Percentiles rank a stretch among this genome's conserved stretches.
Evolutionary conservation across 2,888 invertebrate species (phyloP).

Genomic region (Pammene fasciana): DNA sequence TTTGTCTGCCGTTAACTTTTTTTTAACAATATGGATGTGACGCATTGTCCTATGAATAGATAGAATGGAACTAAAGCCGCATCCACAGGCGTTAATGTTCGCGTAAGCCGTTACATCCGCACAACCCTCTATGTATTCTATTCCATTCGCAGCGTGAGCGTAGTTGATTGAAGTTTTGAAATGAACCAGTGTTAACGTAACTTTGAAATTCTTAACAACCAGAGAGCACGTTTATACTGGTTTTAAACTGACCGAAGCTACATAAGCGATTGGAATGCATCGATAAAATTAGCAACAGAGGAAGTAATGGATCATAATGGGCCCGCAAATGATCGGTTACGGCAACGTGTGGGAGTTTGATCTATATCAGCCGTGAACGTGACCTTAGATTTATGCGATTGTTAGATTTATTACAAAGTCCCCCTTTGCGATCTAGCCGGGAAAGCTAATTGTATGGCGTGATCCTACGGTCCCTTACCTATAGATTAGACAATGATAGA

Average conservation of each 20-base stretch:
- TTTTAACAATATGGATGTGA: slow-evolving; percentile 35
- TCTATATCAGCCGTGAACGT: slow-evolving; percentile 35
- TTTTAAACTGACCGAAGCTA: background rate
- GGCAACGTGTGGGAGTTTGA: slow-evolving; percentile 47
- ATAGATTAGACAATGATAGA: background rate
- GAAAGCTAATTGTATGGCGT: slow-evolving; percentile 8
- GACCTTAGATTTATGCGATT: slow-evolving; percentile 39
- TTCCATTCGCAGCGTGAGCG: background rate
- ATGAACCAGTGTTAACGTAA: background rate
- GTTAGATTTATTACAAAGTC: slow-evolving; percentile 23
- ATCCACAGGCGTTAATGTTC: slow-evolving; percentile 64
- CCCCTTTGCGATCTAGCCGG: background rate
- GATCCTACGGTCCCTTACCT: background rate
- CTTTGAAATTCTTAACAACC: background rate
- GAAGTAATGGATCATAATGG: slow-evolving; percentile 66
- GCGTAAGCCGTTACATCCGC: slow-evolving; percentile 72
- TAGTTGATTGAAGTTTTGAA: background rate
- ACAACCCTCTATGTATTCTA: slow-evolving; percentile 53
- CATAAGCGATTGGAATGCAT: background rate
- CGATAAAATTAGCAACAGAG: slow-evolving; percentile 69
- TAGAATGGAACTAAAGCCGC: slow-evolving; percentile 55
- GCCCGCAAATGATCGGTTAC: slow-evolving; percentile 54
- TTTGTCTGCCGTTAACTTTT: slow-evolving; percentile 35
- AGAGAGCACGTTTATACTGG: background rate
- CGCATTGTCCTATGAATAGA: slow-evolving; percentile 42